Conservation (phyloP, 2,797 vertebrate genomes). For the Eleutherodactylus coqui region DNA sequence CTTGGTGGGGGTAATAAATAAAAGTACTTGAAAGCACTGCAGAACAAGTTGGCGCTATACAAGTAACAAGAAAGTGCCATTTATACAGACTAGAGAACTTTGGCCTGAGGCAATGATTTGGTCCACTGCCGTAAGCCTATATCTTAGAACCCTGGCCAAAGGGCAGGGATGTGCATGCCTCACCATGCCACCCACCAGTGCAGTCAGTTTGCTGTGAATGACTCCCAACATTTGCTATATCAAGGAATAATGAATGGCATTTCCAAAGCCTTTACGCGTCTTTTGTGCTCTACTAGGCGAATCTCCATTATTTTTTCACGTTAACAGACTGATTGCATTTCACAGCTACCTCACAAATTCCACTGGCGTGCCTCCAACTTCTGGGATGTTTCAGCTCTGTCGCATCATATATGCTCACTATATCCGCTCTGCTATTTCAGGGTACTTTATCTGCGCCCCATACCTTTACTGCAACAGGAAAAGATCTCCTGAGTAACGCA, state of each 20-base stretch:
- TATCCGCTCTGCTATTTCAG: conserved; percentile 28
- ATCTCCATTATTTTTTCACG: conserved; percentile 25
- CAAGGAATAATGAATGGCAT: background rate
- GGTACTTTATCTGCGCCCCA: conserved; percentile 24
- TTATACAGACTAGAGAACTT: too few species aligned
- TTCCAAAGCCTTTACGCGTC: background rate
- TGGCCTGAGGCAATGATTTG: too few species aligned
- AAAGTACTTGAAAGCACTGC: too few species aligned
- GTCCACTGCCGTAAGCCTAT: too few species aligned
- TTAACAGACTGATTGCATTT: conserved; percentile 30
- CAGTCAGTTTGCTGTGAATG: too few species aligned
- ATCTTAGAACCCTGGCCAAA: too few species aligned
- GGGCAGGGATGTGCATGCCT: too few species aligned
- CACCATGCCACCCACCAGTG: too few species aligned
- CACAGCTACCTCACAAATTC: conserved; percentile 52
- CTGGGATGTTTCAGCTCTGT: conserved; percentile 16
- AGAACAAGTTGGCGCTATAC: too few species aligned
- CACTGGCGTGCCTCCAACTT: conserved; percentile 38
- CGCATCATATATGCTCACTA: conserved; percentile 23
- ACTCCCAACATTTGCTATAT: background rate
- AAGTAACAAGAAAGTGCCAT: too few species aligned
- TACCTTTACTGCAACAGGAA: conserved; percentile 35
- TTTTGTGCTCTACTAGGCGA: background rate
- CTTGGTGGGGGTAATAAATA: too few species aligned
- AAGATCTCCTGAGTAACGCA: conserved; percentile 11